phyloP scores from a whole-genome alignment of 2,797 vertebrate species.

The Phoeniculus purpureus region DNA sequence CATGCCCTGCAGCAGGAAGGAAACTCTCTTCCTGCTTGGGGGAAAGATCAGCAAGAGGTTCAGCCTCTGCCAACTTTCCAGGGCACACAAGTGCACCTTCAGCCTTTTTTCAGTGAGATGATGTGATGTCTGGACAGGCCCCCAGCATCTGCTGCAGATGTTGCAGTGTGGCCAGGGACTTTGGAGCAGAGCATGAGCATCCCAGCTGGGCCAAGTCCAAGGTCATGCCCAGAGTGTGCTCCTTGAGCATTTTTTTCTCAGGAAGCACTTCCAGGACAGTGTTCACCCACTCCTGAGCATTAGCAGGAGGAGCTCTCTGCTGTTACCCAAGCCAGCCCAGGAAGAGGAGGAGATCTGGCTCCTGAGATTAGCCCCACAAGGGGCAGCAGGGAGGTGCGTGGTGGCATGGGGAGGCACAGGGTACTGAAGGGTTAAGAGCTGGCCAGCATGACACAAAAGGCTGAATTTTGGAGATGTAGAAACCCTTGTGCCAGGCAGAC shows the following conservation, averaged over 20 bases:
- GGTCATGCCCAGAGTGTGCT: background rate
- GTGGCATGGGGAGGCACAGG: background rate
- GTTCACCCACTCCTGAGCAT: background rate
- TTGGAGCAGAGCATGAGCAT: background rate
- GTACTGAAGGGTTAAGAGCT: background rate
- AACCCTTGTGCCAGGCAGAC: background rate
- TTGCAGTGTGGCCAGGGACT: background rate
- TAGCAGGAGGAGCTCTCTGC: background rate
- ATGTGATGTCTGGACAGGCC: rapidly evolving
- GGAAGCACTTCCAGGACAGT: background rate
- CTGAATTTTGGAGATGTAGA: background rate
- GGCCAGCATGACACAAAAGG: background rate
- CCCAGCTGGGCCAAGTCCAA: rapidly evolving
- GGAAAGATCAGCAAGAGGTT: background rate
- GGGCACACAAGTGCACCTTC: background rate
- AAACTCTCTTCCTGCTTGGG: background rate
- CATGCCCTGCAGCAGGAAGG: background rate
- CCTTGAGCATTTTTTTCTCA: background rate
- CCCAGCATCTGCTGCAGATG: background rate
- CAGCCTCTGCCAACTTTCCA: background rate
- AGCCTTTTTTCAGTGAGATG: background rate
- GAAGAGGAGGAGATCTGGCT: background rate
- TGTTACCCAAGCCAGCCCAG: background rate
- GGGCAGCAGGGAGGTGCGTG: background rate
- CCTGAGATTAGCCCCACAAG: rapidly evolving